Evolutionary conservation across 2,113 vertebrate genomes (phyloP).

Genomic region (Caranx ignobilis): DNA sequence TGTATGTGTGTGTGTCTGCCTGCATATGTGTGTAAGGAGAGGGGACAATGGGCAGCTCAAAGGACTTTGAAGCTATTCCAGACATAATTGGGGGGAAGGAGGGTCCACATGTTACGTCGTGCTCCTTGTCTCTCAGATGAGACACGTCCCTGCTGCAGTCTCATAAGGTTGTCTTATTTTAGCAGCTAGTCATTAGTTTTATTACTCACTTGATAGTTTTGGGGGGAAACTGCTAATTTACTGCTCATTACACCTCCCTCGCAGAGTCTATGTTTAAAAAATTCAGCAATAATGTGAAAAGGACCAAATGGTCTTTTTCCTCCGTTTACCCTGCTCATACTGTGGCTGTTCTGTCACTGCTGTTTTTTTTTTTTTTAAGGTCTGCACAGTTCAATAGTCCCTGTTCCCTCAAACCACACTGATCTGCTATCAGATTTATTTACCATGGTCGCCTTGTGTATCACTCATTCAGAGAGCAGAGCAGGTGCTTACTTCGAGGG

Average conservation of each 20-base stretch:
- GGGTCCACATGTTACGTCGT: neutral
- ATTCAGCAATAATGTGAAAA: neutral
- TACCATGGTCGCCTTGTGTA: neutral
- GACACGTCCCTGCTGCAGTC: neutral
- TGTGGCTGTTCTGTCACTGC: neutral
- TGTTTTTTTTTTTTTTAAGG: neutral
- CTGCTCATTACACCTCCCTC: constrained; percentile 19
- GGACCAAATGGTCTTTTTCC: neutral
- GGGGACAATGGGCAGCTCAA: neutral
- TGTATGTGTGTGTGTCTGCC: constrained; percentile 28
- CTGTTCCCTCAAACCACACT: neutral
- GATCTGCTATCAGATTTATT: neutral
- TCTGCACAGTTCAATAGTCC: neutral
- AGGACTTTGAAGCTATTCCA: constrained; percentile 28
- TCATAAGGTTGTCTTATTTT: constrained; percentile 12
- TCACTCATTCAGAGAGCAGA: neutral
- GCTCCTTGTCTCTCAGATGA: neutral
- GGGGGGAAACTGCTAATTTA: constrained; percentile 26
- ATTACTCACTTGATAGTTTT: constrained; percentile 23
- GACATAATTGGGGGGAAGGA: constrained; percentile 26
- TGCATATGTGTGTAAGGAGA: neutral
- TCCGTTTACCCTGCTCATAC: neutral
- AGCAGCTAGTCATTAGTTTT: constrained; percentile 48
- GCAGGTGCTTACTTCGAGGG: no score
- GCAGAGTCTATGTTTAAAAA: neutral